Percentiles rank a stretch among this genome's conserved stretches.
These are phyloP conservation scores for Netelia virgata DNA, from an alignment of 2,888 invertebrate genomes.

Conservation along the genomic window DNA sequence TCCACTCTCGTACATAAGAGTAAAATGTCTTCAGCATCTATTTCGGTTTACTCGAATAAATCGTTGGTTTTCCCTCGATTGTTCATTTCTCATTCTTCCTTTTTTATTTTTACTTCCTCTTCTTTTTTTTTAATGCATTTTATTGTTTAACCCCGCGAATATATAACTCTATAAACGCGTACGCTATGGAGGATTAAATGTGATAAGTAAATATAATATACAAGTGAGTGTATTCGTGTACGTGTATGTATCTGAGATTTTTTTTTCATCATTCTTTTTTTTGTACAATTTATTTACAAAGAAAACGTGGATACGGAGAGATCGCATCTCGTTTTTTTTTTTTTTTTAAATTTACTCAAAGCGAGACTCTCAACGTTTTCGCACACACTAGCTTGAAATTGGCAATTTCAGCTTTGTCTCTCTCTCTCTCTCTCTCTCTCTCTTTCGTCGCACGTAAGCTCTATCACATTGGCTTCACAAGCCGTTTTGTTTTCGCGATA, in stretches of 20 bases:
- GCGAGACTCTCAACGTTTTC: slow-evolving; percentile 65
- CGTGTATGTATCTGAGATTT: slow-evolving; percentile 69
- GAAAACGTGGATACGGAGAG: slow-evolving; percentile 61
- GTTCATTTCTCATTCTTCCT: slow-evolving; percentile 1
- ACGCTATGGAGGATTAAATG: slow-evolving; percentile 82
- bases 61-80: slow-evolving; percentile 28
- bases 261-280: slow-evolving; percentile 39
- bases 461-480: slow-evolving; percentile 85
- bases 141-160: slow-evolving; percentile 71
- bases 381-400: slow-evolving; percentile 61
- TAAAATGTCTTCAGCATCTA: slow-evolving; percentile 47
- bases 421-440: slow-evolving; percentile 74
- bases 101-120: slow-evolving; percentile 24
- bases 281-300: slow-evolving; percentile 70
- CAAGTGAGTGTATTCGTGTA: slow-evolving; percentile 74
- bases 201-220: slow-evolving; percentile 83
- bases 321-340: slow-evolving; percentile 46
- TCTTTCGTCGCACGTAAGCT: slow-evolving; percentile 83
- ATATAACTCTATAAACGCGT: slow-evolving; percentile 72
- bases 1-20: slow-evolving; percentile 54
- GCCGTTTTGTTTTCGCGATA: slow-evolving; percentile 80
- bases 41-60: slow-evolving; percentile 58
- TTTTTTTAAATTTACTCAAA: slow-evolving; percentile 43
- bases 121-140: slow-evolving; percentile 53
- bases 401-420: slow-evolving; percentile 69